Percentiles rank a stretch among this genome's conserved stretches.
These are phyloP conservation scores for Thymelicus lineola DNA, from an alignment of 2,888 invertebrate species.

Conservation along the genomic window DNA sequence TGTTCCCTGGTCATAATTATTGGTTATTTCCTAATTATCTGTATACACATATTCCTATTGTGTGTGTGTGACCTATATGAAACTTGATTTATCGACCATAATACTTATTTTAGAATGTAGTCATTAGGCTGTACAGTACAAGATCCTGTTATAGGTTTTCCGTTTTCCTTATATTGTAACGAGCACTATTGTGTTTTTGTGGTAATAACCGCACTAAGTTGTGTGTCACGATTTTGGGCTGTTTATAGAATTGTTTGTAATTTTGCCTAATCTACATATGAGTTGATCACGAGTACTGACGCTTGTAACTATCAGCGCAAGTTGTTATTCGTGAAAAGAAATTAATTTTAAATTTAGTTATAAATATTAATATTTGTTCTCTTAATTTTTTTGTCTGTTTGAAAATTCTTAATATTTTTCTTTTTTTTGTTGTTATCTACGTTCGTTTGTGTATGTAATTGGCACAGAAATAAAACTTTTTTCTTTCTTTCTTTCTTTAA, in stretches of 20 bases:
- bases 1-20: too few relatives aligned
- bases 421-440: too few relatives aligned
- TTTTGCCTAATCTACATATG: neutral
- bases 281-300: neutral
- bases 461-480: too few relatives aligned
- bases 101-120: neutral
- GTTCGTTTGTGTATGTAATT: too few relatives aligned
- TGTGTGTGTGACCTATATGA: neutral
- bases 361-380: too few relatives aligned
- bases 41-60: neutral
- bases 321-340: neutral
- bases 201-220: neutral
- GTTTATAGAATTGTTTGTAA: neutral
- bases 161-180: neutral
- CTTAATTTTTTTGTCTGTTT: too few relatives aligned
- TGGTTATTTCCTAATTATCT: too few relatives aligned
- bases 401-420: too few relatives aligned
- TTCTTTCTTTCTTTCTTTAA: too few relatives aligned
- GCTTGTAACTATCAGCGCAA: neutral
- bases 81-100: neutral
- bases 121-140: too few relatives aligned
- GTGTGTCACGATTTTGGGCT: neutral
- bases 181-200: neutral
- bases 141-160: neutral
- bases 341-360: too few relatives aligned